phyloP scores from a whole-genome alignment of 2,888 invertebrate species.

The Sthenelais limicola region DNA sequence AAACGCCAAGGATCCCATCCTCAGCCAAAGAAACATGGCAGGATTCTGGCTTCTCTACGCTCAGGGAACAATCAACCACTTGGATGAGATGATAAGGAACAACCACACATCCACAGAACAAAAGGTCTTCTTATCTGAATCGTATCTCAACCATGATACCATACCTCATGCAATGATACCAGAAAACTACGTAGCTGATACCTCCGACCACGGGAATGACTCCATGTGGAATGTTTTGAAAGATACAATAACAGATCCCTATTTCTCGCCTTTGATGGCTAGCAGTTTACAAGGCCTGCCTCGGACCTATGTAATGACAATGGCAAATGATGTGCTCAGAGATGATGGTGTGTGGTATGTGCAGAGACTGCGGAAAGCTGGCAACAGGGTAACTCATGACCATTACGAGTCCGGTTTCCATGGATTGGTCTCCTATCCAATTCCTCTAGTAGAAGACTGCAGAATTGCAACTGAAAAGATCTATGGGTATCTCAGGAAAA shows the following conservation, averaged over 20 bases:
- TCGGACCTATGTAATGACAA: conserved; percentile 57
- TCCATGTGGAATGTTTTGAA: not conserved
- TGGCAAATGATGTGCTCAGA: conserved; percentile 59
- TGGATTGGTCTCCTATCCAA: conserved; percentile 11
- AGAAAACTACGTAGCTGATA: not conserved
- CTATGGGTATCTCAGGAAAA: not conserved
- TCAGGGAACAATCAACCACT: not conserved
- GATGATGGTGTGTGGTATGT: conserved; percentile 61
- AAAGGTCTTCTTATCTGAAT: not conserved
- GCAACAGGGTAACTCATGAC: conserved; percentile 29
- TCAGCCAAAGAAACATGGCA: conserved; percentile 22
- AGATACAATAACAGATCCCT: conserved; percentile 52
- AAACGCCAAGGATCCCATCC: conserved; percentile 9
- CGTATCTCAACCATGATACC: not conserved
- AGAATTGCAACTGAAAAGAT: conserved; percentile 9
- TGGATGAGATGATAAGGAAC: conserved; percentile 9
- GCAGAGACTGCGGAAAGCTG: conserved; percentile 53
- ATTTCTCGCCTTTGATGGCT: conserved; percentile 61
- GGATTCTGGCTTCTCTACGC: conserved; percentile 34
- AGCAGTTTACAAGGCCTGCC: conserved; percentile 55
- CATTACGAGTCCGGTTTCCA: conserved; percentile 25
- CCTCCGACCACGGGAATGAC: not conserved
- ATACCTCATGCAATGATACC: not conserved
- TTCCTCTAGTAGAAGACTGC: conserved; percentile 4
- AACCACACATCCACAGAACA: not conserved